phyloP scores from a whole-genome alignment of 2,888 invertebrate genomes.

The Ptilodon capucinus region DNA sequence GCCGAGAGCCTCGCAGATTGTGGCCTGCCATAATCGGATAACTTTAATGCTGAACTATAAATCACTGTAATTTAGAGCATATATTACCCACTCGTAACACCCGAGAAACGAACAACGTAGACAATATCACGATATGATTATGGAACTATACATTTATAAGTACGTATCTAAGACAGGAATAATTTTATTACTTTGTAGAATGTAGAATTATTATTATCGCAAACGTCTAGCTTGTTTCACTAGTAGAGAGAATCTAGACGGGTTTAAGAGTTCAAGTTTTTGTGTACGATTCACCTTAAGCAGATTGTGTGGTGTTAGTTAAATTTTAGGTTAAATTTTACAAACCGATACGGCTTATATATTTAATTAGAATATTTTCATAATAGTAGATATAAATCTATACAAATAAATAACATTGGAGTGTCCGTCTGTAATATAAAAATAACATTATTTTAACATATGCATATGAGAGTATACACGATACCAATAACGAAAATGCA shows the following conservation, averaged over 20 bases:
- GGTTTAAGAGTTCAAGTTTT: background rate
- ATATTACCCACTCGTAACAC: conserved; percentile 28
- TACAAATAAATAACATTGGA: too few species aligned
- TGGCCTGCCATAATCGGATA: conserved; percentile 37
- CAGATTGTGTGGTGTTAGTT: too few species aligned
- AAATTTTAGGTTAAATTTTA: too few species aligned
- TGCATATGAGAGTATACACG: too few species aligned
- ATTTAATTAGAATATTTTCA: too few species aligned
- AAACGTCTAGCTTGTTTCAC: background rate
- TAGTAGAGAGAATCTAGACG: background rate
- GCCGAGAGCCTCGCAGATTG: conserved; percentile 29
- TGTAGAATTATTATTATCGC: background rate
- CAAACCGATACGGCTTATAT: too few species aligned
- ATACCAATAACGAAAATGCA: too few species aligned
- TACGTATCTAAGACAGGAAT: too few species aligned
- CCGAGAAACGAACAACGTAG: conserved; percentile 7
- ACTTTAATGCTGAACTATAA: conserved; percentile 37
- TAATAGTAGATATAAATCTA: too few species aligned
- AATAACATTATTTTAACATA: too few species aligned
- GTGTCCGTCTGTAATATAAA: too few species aligned
- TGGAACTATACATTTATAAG: background rate
- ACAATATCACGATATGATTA: conserved; percentile 2
- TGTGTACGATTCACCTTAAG: background rate
- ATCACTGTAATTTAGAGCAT: conserved; percentile 56
- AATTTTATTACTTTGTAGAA: background rate